Evolutionary conservation across 2,113 vertebrate species (phyloP).

Genomic region (Myotis lucifugus): DNA sequence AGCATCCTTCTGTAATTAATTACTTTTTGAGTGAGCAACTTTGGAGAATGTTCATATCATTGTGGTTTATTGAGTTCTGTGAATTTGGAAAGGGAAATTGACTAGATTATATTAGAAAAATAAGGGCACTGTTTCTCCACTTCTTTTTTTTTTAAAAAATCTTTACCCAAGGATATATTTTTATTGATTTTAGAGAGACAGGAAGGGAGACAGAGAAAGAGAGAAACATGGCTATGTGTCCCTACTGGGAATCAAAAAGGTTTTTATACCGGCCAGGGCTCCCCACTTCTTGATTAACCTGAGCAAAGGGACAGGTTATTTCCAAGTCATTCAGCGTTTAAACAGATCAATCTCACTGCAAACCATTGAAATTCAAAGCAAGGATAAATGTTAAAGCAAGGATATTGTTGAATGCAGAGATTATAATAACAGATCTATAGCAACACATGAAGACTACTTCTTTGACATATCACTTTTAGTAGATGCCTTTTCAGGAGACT

Average conservation of each 20-base stretch:
- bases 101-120: slow-evolving; percentile 79
- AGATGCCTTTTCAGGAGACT: slow-evolving; percentile 77
- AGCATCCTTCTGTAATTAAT: slow-evolving; percentile 77
- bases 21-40: slow-evolving; percentile 81
- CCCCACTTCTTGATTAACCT: slow-evolving; percentile 77
- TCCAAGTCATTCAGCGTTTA: slow-evolving; percentile 73
- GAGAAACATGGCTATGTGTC: not conserved
- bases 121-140: slow-evolving; percentile 59
- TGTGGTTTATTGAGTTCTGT: slow-evolving; percentile 73
- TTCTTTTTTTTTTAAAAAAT: too few species aligned
- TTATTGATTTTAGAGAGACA: not conserved
- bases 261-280: too few species aligned
- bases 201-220: not conserved
- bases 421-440: slow-evolving; percentile 38
- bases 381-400: slow-evolving; percentile 73
- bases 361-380: slow-evolving; percentile 70
- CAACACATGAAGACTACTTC: slow-evolving; percentile 66
- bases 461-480: slow-evolving; percentile 59
- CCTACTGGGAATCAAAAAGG: not conserved
- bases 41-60: slow-evolving; percentile 76
- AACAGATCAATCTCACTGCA: slow-evolving; percentile 74
- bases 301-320: slow-evolving; percentile 70
- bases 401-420: slow-evolving; percentile 52
- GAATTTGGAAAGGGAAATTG: slow-evolving; percentile 76
- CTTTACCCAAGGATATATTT: not conserved